Evolutionary conservation across 2,888 invertebrate genomes (phyloP).

Genomic region (Rotaria sp.): DNA sequence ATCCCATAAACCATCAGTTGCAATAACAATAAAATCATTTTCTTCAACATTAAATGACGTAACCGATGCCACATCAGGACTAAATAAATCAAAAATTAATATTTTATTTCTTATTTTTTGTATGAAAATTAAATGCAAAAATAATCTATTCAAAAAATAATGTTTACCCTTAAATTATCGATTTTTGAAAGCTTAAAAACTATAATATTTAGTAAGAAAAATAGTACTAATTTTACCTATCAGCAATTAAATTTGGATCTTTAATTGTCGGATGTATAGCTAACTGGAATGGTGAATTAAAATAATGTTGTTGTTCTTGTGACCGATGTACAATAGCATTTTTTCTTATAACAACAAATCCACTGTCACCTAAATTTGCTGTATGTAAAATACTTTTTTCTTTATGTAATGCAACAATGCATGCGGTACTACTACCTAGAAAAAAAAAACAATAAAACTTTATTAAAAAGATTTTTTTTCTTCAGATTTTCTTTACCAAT

Average conservation of each 20-base stretch:
- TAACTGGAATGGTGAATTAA: constrained; percentile 94
- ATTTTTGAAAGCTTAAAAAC: not conserved
- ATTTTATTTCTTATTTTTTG: not conserved
- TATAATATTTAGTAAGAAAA: not conserved
- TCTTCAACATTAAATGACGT: constrained; percentile 62
- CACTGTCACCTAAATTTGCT: constrained; percentile 97
- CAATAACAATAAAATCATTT: constrained; percentile 80
- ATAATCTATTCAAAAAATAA: not conserved
- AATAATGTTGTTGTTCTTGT: constrained; percentile 94
- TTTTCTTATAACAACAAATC: constrained; percentile 69
- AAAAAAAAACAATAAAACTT: not conserved
- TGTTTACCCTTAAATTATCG: not conserved
- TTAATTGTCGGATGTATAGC: constrained; percentile 78
- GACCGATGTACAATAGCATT: constrained; percentile 82
- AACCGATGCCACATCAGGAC: constrained; percentile 35
- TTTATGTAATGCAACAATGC: constrained; percentile 83
- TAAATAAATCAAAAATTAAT: not conserved
- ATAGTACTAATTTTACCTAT: constrained; percentile 62
- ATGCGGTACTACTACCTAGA: constrained; percentile 90
- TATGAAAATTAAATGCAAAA: not conserved
- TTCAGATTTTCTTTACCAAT: constrained; percentile 63
- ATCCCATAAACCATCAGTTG: constrained; percentile 96
- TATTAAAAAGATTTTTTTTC: not conserved
- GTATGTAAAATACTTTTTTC: constrained; percentile 82
- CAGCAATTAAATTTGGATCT: constrained; percentile 62